Conservation (phyloP, 2,888 invertebrate genomes). For the Phymatocera aterrima region DNA sequence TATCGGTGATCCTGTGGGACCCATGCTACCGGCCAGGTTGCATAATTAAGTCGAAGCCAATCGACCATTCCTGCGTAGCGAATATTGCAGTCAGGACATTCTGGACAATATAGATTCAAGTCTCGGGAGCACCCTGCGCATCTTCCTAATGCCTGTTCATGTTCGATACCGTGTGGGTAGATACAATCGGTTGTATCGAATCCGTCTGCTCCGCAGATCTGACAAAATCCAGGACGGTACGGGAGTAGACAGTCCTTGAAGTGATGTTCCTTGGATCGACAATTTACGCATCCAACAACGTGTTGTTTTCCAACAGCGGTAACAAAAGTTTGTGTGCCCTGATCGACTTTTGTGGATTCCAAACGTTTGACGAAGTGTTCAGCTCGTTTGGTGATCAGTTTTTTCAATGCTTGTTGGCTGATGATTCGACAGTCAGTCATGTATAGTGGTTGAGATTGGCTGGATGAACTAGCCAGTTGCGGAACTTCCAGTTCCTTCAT, state of each 20-base stretch:
- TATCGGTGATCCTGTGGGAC: constrained; percentile 28
- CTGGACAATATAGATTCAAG: constrained; percentile 40
- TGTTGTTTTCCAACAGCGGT: constrained; percentile 33
- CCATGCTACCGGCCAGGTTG: constrained; percentile 40
- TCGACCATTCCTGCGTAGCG: constrained; percentile 15
- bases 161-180: constrained; percentile 47
- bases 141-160: constrained; percentile 39
- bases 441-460: not conserved
- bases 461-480: not conserved
- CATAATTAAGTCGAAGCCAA: constrained; percentile 40
- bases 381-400: constrained; percentile 30
- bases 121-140: constrained; percentile 42
- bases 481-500: not conserved
- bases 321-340: constrained; percentile 45
- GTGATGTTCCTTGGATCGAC: constrained; percentile 30
- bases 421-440: constrained; percentile 37
- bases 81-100: constrained; percentile 46
- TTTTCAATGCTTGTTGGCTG: constrained; percentile 5
- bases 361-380: constrained; percentile 7
- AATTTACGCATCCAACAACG: constrained; percentile 38
- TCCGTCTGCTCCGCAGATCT: constrained; percentile 37
- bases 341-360: not conserved
- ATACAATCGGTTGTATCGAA: constrained; percentile 39
- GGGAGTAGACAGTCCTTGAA: constrained; percentile 36
- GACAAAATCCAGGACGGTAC: constrained; percentile 38